Evolutionary conservation across 1,140 invertebrate species (phyloP).

Genomic region (Lineus longissimus): DNA sequence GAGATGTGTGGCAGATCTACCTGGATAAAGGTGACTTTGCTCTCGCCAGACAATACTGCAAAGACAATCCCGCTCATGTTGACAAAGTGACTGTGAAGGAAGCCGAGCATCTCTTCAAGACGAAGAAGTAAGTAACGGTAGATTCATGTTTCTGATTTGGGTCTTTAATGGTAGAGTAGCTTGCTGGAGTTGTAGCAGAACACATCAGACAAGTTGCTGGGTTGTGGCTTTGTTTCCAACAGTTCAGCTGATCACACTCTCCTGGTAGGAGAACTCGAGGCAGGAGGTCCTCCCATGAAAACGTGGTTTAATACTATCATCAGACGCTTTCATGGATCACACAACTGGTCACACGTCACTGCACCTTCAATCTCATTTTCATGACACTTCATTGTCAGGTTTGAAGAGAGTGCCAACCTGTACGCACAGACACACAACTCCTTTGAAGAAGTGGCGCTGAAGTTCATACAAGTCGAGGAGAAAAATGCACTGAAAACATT

Average conservation of each 20-base stretch:
- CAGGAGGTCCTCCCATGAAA: too few relatives aligned
- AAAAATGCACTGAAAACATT: slow-evolving; percentile 83
- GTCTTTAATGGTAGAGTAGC: background rate
- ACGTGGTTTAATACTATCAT: too few relatives aligned
- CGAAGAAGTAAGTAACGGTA: slow-evolving; percentile 65
- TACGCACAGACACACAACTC: slow-evolving; percentile 86
- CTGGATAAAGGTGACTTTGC: slow-evolving; percentile 83
- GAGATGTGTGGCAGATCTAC: slow-evolving; percentile 69
- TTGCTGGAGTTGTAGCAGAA: too few relatives aligned
- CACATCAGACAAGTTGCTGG: too few relatives aligned
- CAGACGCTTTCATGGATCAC: too few relatives aligned
- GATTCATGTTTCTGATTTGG: background rate
- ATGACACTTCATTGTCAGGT: slow-evolving; percentile 52
- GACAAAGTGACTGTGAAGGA: slow-evolving; percentile 84
- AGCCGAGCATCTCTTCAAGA: slow-evolving; percentile 80
- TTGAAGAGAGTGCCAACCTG: slow-evolving; percentile 76
- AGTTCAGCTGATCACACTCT: too few relatives aligned
- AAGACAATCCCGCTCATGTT: slow-evolving; percentile 54
- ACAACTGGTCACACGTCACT: too few relatives aligned
- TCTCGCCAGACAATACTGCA: slow-evolving; percentile 66
- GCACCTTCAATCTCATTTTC: too few relatives aligned
- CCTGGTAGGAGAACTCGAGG: too few relatives aligned
- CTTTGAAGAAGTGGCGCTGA: slow-evolving; percentile 90
- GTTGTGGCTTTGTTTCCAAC: too few relatives aligned
- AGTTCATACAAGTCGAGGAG: slow-evolving; percentile 80